Evolutionary conservation across 2,113 vertebrate species (phyloP).

Genomic region (Sinocyclocheilus rhinocerous): DNA sequence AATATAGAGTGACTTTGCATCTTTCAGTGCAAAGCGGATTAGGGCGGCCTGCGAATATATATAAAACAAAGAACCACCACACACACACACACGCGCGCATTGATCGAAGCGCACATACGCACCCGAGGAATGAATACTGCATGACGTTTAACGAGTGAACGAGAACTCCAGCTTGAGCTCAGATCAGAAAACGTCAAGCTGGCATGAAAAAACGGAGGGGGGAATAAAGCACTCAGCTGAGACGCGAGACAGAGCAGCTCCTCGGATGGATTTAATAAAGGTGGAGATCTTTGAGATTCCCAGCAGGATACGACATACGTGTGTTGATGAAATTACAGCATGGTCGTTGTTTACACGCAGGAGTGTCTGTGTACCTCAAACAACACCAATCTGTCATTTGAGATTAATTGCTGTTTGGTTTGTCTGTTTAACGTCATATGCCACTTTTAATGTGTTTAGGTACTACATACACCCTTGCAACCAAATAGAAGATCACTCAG

Average conservation of each 20-base stretch:
- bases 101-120: conserved; percentile 7
- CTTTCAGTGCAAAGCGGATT: conserved; percentile 34
- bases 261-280: conserved; percentile 27
- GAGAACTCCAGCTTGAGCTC: conserved; percentile 7
- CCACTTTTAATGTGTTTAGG: background rate
- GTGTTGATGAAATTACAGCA: conserved; percentile 2
- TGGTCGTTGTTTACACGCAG: background rate
- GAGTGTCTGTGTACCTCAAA: background rate
- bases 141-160: conserved; percentile 45
- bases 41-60: conserved; percentile 4
- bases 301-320: background rate
- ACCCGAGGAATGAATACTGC: conserved; percentile 40
- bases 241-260: background rate
- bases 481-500: background rate
- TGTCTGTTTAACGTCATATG: background rate
- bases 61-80: background rate
- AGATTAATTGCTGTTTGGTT: conserved; percentile 16
- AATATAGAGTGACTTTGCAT: conserved; percentile 36
- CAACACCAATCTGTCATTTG: background rate
- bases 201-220: conserved; percentile 37
- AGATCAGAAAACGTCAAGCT: conserved; percentile 21
- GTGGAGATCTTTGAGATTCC: conserved; percentile 15
- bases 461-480: background rate
- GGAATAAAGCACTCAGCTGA: conserved; percentile 2
- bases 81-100: background rate